A percentile compares a stretch with the other conserved stretches of the same genome.
These are phyloP conservation scores for Vulpes lagopus DNA, from an alignment of 2,113 vertebrate species.

Conservation along the genomic window DNA sequence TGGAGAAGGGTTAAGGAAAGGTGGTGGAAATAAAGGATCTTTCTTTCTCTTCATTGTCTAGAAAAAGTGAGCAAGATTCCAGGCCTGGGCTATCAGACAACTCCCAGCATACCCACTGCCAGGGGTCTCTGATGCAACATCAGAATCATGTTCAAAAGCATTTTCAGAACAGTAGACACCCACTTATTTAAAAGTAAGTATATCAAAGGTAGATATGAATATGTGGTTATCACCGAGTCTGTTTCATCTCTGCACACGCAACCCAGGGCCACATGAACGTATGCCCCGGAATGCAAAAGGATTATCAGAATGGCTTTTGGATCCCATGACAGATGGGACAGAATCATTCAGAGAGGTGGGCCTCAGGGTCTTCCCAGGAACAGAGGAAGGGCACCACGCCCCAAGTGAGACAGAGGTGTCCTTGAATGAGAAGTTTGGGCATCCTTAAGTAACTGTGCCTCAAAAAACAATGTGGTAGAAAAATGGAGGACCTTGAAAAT, in stretches of 20 bases:
- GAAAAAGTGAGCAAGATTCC: background rate
- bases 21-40: background rate
- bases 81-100: background rate
- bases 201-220: background rate
- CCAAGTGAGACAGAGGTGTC: background rate
- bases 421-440: background rate
- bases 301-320: background rate
- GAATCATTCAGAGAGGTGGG: background rate
- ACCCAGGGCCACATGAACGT: background rate
- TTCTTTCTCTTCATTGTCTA: background rate
- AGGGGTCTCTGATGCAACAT: background rate
- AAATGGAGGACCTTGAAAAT: background rate
- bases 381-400: background rate
- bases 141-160: slow-evolving; percentile 29
- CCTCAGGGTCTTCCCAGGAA: background rate
- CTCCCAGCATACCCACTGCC: background rate
- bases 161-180: background rate
- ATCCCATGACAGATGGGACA: background rate
- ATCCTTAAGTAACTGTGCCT: background rate
- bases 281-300: background rate
- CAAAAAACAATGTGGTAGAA: background rate
- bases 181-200: slow-evolving; percentile 19
- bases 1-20: background rate
- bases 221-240: background rate
- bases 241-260: slow-evolving; percentile 41